Percentiles rank a stretch among this genome's conserved stretches.
Evolutionary conservation across 1,140 invertebrate genomes (phyloP).

Genomic region (Ptiloglossa arizonensis): DNA sequence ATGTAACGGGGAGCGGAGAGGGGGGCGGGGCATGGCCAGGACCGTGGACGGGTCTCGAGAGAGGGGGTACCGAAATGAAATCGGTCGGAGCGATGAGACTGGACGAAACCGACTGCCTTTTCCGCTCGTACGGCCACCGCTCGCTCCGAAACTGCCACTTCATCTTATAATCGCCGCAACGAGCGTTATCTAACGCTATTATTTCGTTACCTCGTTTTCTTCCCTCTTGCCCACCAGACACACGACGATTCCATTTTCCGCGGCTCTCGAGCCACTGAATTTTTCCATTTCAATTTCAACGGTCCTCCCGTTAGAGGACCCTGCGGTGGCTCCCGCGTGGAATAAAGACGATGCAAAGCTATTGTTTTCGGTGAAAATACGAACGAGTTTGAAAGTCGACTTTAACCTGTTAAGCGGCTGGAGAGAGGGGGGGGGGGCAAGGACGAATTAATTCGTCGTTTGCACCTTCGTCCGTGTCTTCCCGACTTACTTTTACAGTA

Average conservation of each 20-base stretch:
- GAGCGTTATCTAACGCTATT: slow-evolving; percentile 13
- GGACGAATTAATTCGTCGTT: too few species aligned
- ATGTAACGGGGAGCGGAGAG: too few species aligned
- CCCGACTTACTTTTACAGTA: too few species aligned
- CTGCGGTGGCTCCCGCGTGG: background rate
- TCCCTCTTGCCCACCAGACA: background rate
- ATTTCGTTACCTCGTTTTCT: background rate
- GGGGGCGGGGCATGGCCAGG: too few species aligned
- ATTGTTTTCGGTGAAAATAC: background rate
- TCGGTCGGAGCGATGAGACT: slow-evolving; percentile 22
- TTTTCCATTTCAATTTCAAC: background rate
- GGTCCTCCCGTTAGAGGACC: too few species aligned
- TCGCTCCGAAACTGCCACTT: background rate
- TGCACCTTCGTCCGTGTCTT: too few species aligned
- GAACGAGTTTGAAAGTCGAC: too few species aligned
- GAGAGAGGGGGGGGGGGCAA: too few species aligned
- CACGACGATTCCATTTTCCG: background rate
- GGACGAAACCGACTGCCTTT: slow-evolving; percentile 8
- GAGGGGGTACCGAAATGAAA: slow-evolving; percentile 44
- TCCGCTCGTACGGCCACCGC: background rate
- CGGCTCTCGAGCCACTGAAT: background rate
- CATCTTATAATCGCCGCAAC: slow-evolving; percentile 8
- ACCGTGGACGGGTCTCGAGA: too few species aligned
- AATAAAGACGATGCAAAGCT: background rate
- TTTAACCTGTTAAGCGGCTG: too few species aligned